phyloP scores from a whole-genome alignment of 2,113 vertebrate species.

The Alosa alosa region DNA sequence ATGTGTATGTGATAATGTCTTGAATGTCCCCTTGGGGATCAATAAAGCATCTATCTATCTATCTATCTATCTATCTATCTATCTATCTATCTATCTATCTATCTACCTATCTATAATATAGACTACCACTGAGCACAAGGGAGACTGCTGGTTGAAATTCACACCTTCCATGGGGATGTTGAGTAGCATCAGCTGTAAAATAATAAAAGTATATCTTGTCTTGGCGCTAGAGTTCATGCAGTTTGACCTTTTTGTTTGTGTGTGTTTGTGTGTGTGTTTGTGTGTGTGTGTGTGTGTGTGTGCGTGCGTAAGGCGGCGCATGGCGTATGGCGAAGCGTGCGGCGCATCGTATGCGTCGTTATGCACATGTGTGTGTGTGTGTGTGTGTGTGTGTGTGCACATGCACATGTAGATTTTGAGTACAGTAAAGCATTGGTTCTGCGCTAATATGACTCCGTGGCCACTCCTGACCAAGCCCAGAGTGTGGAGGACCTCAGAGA shows the following conservation, averaged over 20 bases:
- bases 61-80: too few species aligned
- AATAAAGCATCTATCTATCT: too few species aligned
- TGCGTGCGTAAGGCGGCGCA: too few species aligned
- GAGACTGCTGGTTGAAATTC: not conserved
- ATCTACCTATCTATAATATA: too few species aligned
- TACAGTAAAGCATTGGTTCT: not conserved
- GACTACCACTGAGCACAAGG: not conserved
- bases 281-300: too few species aligned
- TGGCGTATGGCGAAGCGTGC: too few species aligned
- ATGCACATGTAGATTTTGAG: not conserved
- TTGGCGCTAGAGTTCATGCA: not conserved
- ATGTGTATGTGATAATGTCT: too few species aligned
- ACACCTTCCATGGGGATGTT: not conserved
- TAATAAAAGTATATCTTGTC: not conserved
- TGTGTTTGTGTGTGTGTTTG: constrained; percentile 21
- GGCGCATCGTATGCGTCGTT: too few species aligned
- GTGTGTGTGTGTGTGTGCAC: not conserved
- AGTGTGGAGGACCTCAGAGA: not conserved
- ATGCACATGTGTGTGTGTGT: too few species aligned
- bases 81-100: too few species aligned
- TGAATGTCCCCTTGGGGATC: too few species aligned
- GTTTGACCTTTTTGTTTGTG: not conserved
- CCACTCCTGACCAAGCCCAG: not conserved
- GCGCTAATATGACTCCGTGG: not conserved
- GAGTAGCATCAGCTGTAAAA: too few species aligned